These are phyloP conservation scores for Spodoptera picta DNA, from an alignment of 2,888 invertebrate genomes.

Conservation along the genomic window DNA sequence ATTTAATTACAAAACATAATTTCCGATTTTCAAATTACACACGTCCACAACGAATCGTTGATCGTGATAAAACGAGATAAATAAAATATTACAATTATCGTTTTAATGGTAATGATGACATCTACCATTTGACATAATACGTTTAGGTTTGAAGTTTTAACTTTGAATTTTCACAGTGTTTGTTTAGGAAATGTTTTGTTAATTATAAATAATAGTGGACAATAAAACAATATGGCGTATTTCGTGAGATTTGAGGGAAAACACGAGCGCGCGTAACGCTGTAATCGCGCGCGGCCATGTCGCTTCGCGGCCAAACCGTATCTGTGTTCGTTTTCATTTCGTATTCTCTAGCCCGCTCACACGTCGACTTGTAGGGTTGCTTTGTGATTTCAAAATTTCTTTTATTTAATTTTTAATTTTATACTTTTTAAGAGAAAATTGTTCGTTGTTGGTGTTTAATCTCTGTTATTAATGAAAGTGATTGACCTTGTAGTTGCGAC, in stretches of 20 bases:
- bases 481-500: too few relatives aligned
- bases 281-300: constrained; percentile 73
- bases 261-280: constrained; percentile 70
- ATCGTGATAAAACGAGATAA: constrained; percentile 55
- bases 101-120: constrained; percentile 41
- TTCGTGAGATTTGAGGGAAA: constrained; percentile 81
- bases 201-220: constrained; percentile 66
- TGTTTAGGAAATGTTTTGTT: constrained; percentile 50
- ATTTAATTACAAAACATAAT: constrained; percentile 44
- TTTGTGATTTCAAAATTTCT: constrained; percentile 39
- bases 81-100: constrained; percentile 53
- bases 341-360: constrained; percentile 83
- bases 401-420: constrained; percentile 36
- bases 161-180: constrained; percentile 33
- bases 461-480: too few relatives aligned
- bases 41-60: constrained; percentile 50
- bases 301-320: constrained; percentile 74
- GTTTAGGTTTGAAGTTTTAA: constrained; percentile 4
- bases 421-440: not conserved
- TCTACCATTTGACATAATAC: constrained; percentile 33
- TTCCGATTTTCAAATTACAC: constrained; percentile 47
- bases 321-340: constrained; percentile 75
- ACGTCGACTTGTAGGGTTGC: constrained; percentile 76
- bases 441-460: too few relatives aligned
- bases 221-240: constrained; percentile 84